These are phyloP conservation scores for Heptranchias perlo DNA, from an alignment of 2,113 vertebrate genomes.

Conservation along the genomic window DNA sequence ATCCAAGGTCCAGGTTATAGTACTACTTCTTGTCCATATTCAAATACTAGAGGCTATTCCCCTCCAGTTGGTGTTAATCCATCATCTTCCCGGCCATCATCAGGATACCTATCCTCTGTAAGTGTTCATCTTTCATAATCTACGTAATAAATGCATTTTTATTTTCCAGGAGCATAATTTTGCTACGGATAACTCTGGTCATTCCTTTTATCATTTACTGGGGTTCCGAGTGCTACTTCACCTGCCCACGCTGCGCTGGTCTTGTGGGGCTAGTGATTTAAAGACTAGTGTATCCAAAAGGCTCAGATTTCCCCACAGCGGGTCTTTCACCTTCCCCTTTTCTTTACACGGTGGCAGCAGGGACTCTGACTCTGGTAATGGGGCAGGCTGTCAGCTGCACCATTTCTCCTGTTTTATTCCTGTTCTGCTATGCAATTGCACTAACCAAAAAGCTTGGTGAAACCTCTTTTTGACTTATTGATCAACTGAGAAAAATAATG, in stretches of 20 bases:
- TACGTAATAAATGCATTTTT: background rate
- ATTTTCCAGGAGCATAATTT: slow-evolving; percentile 3
- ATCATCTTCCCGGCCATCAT: slow-evolving; percentile 44
- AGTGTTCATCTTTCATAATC: slow-evolving; percentile 41
- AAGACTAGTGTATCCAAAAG: background rate
- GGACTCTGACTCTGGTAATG: background rate
- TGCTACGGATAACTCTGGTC: background rate
- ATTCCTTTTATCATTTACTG: background rate
- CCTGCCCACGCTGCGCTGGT: background rate
- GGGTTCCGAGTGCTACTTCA: background rate
- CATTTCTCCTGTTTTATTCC: background rate
- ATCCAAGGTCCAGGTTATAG: slow-evolving; percentile 58
- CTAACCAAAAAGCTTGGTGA: background rate
- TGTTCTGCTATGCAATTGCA: background rate
- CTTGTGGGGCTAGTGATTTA: background rate
- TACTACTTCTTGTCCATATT: slow-evolving; percentile 43
- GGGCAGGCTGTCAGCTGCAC: background rate
- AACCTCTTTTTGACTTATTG: background rate
- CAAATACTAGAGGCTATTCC: slow-evolving; percentile 17
- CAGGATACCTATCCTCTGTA: slow-evolving; percentile 47
- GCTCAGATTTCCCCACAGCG: background rate
- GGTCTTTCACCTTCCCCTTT: background rate
- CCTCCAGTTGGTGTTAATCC: slow-evolving; percentile 39
- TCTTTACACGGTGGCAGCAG: background rate
- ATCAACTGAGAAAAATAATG: background rate